phyloP scores from a whole-genome alignment of 2,113 vertebrate genomes.

The Callorhinus ursinus region DNA sequence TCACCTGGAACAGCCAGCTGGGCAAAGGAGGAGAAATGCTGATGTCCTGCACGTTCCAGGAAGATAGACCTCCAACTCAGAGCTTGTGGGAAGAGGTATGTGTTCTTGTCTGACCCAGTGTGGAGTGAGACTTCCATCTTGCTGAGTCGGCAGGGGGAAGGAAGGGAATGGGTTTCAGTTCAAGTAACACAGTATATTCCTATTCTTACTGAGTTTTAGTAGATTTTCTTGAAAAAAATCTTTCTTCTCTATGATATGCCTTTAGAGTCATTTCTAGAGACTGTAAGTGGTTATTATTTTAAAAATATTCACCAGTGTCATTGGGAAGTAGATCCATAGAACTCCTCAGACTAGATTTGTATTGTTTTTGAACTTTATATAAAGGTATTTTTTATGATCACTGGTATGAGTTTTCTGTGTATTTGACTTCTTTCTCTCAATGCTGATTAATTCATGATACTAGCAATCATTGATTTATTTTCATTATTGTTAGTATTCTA shows the following conservation, averaged over 20 bases:
- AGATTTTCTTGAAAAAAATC: background rate
- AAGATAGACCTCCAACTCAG: background rate
- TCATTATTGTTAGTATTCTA: background rate
- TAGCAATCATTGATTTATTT: background rate
- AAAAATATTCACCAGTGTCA: background rate
- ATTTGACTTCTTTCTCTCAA: background rate
- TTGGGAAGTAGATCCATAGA: background rate
- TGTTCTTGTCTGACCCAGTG: background rate
- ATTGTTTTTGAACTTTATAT: background rate
- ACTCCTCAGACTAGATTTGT: background rate
- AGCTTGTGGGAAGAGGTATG: background rate
- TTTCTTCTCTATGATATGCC: background rate
- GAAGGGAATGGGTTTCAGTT: background rate
- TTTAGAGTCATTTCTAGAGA: background rate
- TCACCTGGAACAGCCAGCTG: background rate
- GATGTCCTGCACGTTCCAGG: background rate
- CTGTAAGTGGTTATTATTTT: background rate
- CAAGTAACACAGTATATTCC: background rate
- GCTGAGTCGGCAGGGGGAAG: background rate
- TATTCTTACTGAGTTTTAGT: background rate
- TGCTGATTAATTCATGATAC: background rate
- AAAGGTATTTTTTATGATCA: background rate
- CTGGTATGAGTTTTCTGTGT: background rate
- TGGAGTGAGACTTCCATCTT: background rate
- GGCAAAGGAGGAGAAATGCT: background rate